Evolutionary conservation across 2,797 vertebrate species (phyloP), one percentile per base, ranked within the genome.

Genomic region (Cynodonichthys magdalenae): DNA sequence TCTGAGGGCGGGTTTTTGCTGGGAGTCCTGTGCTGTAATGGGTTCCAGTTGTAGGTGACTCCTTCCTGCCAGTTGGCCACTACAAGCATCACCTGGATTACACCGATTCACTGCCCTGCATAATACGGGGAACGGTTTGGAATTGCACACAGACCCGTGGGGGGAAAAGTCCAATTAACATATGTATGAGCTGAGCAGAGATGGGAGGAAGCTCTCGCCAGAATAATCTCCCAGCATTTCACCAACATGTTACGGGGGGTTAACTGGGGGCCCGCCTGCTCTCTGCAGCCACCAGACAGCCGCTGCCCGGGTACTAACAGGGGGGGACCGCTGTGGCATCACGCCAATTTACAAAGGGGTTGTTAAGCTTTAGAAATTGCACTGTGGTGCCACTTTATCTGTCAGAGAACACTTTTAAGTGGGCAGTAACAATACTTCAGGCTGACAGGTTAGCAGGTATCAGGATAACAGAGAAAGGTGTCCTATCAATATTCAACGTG

Each of bases 181-280:
- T 91, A 91, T 91, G 85, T 71, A 92, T 92, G 88, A 91, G 90
- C 63, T 58, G 60, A 87, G 81, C 6, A 20, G 77, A 74, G 80
- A 88, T 74, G 84, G 82, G 77, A 73, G 71, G 71, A 79, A 75
- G 71, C 63, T 51, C 63, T 75, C 56, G 52, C 79, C 80, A 77
- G 87, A 89, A 89, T 86, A 87, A 88, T 89, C 82, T 82, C 71
- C 72, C 41, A 59, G 72, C 59, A 19, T 80, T 90, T 76, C 66
- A 41, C 60, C 42, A 36, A 58, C 77, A 80, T 68, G 81, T 82
- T 74, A 73, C 42, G 39, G 67, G 52, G 71, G 67, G 82, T 84
- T 83, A 82, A 80, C 85, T 24, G 71, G 15, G 77, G 7, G 3
- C 63, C 46, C 18, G 51, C 62, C 82, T 66, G 57, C 65, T 80